Evolutionary conservation across 2,888 invertebrate genomes (phyloP).

Genomic region (Drosophila birchii): DNA sequence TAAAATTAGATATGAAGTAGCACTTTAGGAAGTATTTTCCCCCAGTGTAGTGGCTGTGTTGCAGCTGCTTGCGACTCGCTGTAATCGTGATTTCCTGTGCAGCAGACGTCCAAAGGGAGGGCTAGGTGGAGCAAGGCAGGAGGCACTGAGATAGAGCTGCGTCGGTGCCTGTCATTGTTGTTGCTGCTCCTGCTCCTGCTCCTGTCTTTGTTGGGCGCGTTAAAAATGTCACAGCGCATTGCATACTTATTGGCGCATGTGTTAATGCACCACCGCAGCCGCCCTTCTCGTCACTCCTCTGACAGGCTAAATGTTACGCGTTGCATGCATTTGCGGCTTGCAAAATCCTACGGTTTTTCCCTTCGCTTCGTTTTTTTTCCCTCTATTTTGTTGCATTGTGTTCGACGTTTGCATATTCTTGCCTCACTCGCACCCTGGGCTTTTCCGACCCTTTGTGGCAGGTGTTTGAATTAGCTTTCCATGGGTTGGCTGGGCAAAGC

Average conservation of each 20-base stretch:
- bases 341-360: conserved; percentile 59
- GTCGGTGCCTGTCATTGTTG: conserved; percentile 47
- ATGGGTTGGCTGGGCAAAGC: conserved; percentile 51
- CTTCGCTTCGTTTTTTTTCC: conserved; percentile 41
- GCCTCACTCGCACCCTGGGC: conserved; percentile 11
- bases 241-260: conserved; percentile 81
- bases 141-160: conserved; percentile 5
- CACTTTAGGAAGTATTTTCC: not conserved
- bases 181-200: conserved; percentile 18
- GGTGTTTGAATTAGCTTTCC: conserved; percentile 77
- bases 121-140: not conserved
- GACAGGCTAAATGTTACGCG: conserved; percentile 74
- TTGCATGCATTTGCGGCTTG: conserved; percentile 73
- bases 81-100: conserved; percentile 78
- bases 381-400: conserved; percentile 45
- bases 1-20: rapidly evolving
- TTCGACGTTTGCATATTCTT: conserved; percentile 57
- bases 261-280: conserved; percentile 67
- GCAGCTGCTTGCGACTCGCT: conserved; percentile 59
- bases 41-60: conserved; percentile 3
- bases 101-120: conserved; percentile 60
- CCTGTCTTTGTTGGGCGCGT: conserved; percentile 69
- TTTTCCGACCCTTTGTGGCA: conserved; percentile 69
- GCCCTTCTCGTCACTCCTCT: conserved; percentile 11
- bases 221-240: conserved; percentile 81